A percentile compares a stretch with the other conserved stretches of the same genome.
These are phyloP conservation scores for Alsophila aescularia DNA, from an alignment of 2,888 invertebrate species.

Conservation along the genomic window DNA sequence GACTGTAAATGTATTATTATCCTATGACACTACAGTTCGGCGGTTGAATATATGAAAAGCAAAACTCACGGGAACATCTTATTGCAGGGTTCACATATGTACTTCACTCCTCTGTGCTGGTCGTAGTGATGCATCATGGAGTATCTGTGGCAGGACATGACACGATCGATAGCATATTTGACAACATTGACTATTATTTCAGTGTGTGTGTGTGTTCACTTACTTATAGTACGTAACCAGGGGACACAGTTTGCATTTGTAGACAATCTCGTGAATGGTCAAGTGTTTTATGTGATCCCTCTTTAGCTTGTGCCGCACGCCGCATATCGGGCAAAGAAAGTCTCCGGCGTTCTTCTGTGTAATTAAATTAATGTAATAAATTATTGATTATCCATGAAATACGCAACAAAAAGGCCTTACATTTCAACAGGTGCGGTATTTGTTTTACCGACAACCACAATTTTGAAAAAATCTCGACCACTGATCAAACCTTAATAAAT, in stretches of 20 bases:
- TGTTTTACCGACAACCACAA: too few species aligned
- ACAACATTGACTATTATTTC: background rate
- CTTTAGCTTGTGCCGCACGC: background rate
- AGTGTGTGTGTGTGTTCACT: background rate
- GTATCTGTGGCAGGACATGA: background rate
- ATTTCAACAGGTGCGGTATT: too few species aligned
- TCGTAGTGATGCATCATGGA: conserved; percentile 19
- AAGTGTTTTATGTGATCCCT: background rate
- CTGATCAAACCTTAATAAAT: too few species aligned
- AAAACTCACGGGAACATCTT: conserved; percentile 3
- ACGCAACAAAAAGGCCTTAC: too few species aligned
- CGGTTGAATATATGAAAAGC: too few species aligned
- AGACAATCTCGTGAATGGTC: conserved; percentile 10
- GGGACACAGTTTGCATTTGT: conserved; percentile 20
- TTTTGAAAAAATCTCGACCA: too few species aligned
- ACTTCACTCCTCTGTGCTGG: conserved; percentile 10
- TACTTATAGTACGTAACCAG: conserved; percentile 7
- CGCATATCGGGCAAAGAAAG: conserved; percentile 3
- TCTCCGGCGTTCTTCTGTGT: conserved; percentile 8
- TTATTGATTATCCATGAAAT: too few species aligned
- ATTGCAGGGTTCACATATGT: conserved; percentile 8
- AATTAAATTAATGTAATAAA: background rate
- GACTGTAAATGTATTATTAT: too few species aligned
- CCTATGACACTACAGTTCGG: too few species aligned
- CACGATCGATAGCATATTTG: background rate